Base-by-base conservation (phyloP, 2,797 vertebrate genomes). In the Knipowitschia caucasica region DNA sequence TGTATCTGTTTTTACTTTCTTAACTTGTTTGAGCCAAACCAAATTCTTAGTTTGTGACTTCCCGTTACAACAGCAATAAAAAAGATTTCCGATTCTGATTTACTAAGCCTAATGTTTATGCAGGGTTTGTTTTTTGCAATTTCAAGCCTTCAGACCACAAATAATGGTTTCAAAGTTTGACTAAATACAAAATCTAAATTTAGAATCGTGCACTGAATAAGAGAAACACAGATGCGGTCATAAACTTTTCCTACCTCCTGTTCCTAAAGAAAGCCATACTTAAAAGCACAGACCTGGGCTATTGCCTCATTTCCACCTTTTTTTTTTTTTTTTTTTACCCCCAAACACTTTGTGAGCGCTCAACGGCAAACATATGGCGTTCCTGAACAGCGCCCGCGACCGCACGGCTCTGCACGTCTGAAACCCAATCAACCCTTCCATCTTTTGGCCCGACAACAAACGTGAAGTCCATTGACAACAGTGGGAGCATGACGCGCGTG, bases 361-460 rank as follows among this genome's bases (percentile, higher is more conserved):
- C 14, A 45, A 30, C n/a, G n/a, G 33, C 27, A 17, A 36, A 66
- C 42, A 65, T 47, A 52, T 39, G 18, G n/a, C 43, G 25, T 20
- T 40, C 29, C 8, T 46, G 45, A 43, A 47, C 14, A 42, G 36
- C 54, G 20, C 26, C 30, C 7, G 7, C 27, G 7, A 18, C 35
- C 20, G 24, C 36, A 18, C 21, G 18, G 26, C 49, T 58, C 40
- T 57, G 29, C 24, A 10, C 24, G 27, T 25, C 2, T 8, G n/a
- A 23, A 34, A 56, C 17, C 23, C n/a, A 35, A 39, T 38, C 45
- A 59, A 49, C n/a, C 53, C n/a, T 59, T 24, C 29, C 42, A 66
- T 66, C 44, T 53, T 25, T 45, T 58, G 50, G 38, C 60, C 23
- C 9, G 52, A 65, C 23, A 67, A 49, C 53, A 71, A 34, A 59